Base-by-base conservation (phyloP, 1,140 invertebrate species). In the Tribolium madens region DNA sequence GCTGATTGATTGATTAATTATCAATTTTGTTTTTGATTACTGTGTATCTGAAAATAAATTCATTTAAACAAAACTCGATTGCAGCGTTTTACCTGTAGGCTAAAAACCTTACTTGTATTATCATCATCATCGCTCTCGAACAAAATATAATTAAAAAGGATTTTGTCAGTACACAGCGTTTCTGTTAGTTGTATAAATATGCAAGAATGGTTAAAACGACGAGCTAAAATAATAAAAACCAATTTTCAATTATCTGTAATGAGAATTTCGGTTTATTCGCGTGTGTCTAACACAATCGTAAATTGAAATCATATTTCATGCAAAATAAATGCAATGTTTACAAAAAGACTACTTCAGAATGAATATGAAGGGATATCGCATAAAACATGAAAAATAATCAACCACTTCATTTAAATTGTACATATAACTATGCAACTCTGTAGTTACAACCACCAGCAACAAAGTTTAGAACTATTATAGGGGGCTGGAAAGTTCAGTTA, bases 101-200 rank as follows among this genome's bases (percentile, higher is more conserved):
- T 10, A 57, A 57, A 18, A 18, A 1, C 52, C 18, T 57, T 57
- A 18, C 52, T 1, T n/a, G n/a, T n/a, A n/a, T n/a, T 14, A 57
- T 57, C 15, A 26, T 17, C 18, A 21, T 57, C 2, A 57, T 17
- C 52, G 52, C 52, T 5, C 52, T 5, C 52, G 17, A 26, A 57
- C 17, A 18, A 18, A 57, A 57, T 26, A 57, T 57, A 57, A 57
- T 57, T 26, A 57, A 57, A 57, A 14, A 57, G 52, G 52, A n/a
- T 18, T 57, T 17, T 26, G 52, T 42, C 1, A 57, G 17, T 21
- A 57, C 17, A 10, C 10, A 9, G 10, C 10, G 52, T 26, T 21
- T 57, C 52, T 17, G 17, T 57, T 57, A 57, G 52, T 57, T 57
- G 17, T 57, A 57, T 57, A 57, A 33, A 64, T 64, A 64, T 64